Conservation (phyloP, 2,797 vertebrate species). For the Crypturellus tataupa region DNA sequence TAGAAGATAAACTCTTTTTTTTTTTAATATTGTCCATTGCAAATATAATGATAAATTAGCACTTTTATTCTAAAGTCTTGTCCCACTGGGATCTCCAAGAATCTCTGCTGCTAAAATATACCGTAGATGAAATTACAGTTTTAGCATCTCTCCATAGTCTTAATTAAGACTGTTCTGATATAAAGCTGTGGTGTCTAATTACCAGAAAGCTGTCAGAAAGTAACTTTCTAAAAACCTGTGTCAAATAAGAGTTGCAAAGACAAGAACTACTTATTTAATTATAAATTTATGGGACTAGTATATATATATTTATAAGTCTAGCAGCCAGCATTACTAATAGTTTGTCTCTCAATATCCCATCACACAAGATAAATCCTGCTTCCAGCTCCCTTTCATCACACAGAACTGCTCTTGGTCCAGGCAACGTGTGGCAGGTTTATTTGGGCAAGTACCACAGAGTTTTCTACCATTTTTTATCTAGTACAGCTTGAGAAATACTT, state of each 20-base stretch:
- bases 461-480: neutral
- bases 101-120: conserved; percentile 53
- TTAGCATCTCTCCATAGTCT: conserved; percentile 71
- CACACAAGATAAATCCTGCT: neutral
- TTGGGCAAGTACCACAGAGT: neutral
- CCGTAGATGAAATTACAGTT: conserved; percentile 70
- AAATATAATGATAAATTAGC: conserved; percentile 42
- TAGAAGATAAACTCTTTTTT: neutral
- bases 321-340: neutral
- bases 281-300: neutral
- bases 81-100: conserved; percentile 63
- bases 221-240: conserved; percentile 47
- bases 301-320: neutral
- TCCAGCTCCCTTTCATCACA: neutral
- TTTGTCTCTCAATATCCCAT: neutral
- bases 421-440: neutral
- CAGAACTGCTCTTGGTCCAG: neutral
- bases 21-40: conserved; percentile 10
- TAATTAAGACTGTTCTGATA: conserved; percentile 65
- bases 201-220: conserved; percentile 58
- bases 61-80: conserved; percentile 65
- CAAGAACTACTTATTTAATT: conserved; percentile 24
- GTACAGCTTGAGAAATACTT: neutral
- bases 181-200: conserved; percentile 56
- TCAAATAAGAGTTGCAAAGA: conserved; percentile 26